These are phyloP conservation scores for Synergus itoensis DNA, from an alignment of 2,888 invertebrate species.

Conservation along the genomic window DNA sequence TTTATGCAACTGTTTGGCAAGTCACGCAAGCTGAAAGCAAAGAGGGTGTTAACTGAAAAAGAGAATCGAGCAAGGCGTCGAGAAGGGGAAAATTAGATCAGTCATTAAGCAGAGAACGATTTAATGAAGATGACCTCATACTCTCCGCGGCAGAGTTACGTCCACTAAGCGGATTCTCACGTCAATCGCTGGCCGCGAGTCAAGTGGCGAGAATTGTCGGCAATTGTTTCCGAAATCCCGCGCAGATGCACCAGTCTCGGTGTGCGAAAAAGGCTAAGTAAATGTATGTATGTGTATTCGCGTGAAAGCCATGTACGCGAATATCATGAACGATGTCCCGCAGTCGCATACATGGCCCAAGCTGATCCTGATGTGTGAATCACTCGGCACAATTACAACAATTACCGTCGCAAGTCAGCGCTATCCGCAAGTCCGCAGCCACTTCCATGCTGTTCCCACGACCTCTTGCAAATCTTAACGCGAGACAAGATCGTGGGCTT, in stretches of 20 bases:
- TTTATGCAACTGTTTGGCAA: slow-evolving; percentile 39
- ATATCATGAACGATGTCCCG: slow-evolving; percentile 48
- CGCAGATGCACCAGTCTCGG: slow-evolving; percentile 55
- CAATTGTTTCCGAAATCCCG: slow-evolving; percentile 79
- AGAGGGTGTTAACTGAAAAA: slow-evolving; percentile 36
- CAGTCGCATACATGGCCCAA: slow-evolving; percentile 38
- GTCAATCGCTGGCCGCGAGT: slow-evolving; percentile 77
- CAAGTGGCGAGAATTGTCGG: slow-evolving; percentile 78
- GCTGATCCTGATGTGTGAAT: slow-evolving; percentile 77
- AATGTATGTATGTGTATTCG: slow-evolving; percentile 27
- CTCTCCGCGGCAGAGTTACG: slow-evolving; percentile 70
- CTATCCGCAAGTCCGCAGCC: slow-evolving; percentile 68
- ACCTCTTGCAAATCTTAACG: slow-evolving; percentile 76
- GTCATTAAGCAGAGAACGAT: slow-evolving; percentile 77
- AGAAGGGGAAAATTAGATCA: slow-evolving; percentile 72
- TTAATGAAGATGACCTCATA: slow-evolving; percentile 78
- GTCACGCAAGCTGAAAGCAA: slow-evolving; percentile 41
- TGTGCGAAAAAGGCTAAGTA: slow-evolving; percentile 52
- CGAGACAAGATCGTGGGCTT: slow-evolving; percentile 54
- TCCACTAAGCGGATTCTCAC: slow-evolving; percentile 76
- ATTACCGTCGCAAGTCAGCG: slow-evolving; percentile 73
- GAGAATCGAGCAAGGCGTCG: slow-evolving; percentile 23
- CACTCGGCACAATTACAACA: slow-evolving; percentile 78
- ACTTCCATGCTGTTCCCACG: slow-evolving; percentile 75
- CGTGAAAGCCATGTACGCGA: slow-evolving; percentile 53